A percentile compares a stretch with the other conserved stretches of the same genome.
These are phyloP conservation scores for Apogon hyalosoma DNA, from an alignment of 2,797 vertebrate species.

Conservation along the genomic window DNA sequence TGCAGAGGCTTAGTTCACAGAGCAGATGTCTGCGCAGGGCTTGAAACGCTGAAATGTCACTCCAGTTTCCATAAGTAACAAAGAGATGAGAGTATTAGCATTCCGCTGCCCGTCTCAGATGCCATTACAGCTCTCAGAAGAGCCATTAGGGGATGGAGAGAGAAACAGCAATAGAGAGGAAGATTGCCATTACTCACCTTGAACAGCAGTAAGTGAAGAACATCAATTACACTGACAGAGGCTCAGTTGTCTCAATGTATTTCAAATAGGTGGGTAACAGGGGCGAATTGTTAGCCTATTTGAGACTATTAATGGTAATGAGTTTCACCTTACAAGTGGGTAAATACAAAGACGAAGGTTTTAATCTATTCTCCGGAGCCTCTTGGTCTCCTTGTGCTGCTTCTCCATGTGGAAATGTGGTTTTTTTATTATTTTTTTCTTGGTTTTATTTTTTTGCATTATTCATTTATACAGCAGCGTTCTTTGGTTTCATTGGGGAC, in stretches of 20 bases:
- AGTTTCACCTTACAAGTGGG: constrained; percentile 39
- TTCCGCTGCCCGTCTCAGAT: constrained; percentile 34
- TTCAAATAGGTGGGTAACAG: constrained; percentile 39
- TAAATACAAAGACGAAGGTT: constrained; percentile 33
- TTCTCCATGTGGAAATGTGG: constrained; percentile 8
- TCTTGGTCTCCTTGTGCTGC: background rate
- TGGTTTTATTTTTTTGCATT: constrained; percentile 4
- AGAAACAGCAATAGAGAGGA: constrained; percentile 43
- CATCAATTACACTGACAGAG: constrained; percentile 68
- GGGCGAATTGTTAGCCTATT: constrained; percentile 50
- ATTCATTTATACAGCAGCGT: constrained; percentile 28
- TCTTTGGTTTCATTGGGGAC: constrained; percentile 13
- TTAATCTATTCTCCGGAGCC: constrained; percentile 10
- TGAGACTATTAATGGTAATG: constrained; percentile 50
- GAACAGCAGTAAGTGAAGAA: constrained; percentile 61
- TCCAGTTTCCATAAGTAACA: constrained; percentile 47
- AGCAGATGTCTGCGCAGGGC: background rate
- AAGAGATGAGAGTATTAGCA: constrained; percentile 56
- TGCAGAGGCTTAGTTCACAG: constrained; percentile 2
- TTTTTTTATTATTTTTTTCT: background rate
- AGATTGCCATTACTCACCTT: constrained; percentile 70
- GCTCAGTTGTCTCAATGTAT: constrained; percentile 46
- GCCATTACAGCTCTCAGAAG: constrained; percentile 68
- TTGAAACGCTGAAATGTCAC: constrained; percentile 47
- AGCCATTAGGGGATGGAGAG: constrained; percentile 55